A percentile compares a stretch with the other conserved stretches of the same genome.
These are phyloP conservation scores for Rhopalosiphum nymphaeae DNA, from an alignment of 2,888 invertebrate species.

Conservation along the genomic window DNA sequence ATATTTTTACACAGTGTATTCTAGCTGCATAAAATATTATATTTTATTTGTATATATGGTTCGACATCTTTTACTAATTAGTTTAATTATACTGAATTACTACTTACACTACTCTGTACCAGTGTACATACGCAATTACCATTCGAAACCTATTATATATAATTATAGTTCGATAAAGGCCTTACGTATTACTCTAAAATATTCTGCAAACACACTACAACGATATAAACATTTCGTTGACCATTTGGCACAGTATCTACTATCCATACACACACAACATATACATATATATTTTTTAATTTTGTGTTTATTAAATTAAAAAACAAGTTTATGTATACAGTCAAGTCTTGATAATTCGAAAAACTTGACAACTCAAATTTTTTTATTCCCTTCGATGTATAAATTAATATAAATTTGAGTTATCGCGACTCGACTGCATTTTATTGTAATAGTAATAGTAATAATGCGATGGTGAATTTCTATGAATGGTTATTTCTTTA, in stretches of 20 bases:
- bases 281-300: no score
- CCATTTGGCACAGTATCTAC: background rate
- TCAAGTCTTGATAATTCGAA: no score
- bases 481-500: no score
- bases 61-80: background rate
- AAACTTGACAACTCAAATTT: no score
- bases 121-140: background rate
- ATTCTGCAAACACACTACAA: background rate
- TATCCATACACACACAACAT: no score
- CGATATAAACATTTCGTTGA: background rate
- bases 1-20: background rate
- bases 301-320: no score
- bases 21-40: background rate
- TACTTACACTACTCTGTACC: background rate
- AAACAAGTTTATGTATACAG: no score
- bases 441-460: no score
- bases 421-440: no score
- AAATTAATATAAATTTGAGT: no score
- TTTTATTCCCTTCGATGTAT: no score
- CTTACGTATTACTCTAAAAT: background rate
- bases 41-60: background rate
- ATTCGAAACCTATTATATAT: background rate
- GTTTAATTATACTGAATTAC: background rate
- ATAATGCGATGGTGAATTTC: no score
- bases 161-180: background rate